phyloP scores from a whole-genome alignment of 2,888 invertebrate species.

The Tachina grossa region DNA sequence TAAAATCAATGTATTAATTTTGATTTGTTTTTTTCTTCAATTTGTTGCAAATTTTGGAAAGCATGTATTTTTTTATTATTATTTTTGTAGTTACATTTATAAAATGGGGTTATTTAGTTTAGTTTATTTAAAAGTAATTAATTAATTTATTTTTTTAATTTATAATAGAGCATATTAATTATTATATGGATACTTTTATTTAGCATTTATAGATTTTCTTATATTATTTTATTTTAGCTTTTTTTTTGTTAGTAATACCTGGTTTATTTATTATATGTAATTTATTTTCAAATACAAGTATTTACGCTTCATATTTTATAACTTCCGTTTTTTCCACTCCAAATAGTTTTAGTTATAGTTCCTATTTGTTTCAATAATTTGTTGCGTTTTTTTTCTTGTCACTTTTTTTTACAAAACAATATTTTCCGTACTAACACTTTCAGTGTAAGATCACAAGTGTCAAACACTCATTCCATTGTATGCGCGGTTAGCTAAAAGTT shows the following conservation, averaged over 20 bases:
- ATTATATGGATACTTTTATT: no score
- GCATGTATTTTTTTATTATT: neutral
- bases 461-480: constrained; percentile 69
- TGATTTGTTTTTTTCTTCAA: neutral
- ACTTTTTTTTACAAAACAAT: constrained; percentile 32
- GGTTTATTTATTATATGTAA: neutral
- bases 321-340: constrained; percentile 42
- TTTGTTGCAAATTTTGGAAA: constrained; percentile 4
- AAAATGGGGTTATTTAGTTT: constrained; percentile 2
- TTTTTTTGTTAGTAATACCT: no score
- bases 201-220: neutral
- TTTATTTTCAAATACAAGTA: neutral
- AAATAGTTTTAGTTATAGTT: constrained; percentile 39
- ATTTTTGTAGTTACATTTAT: constrained; percentile 34
- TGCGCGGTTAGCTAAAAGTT: constrained; percentile 69
- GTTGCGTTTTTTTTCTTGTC: constrained; percentile 17
- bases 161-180: neutral
- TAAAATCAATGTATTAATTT: constrained; percentile 42
- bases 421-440: constrained; percentile 69
- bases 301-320: neutral
- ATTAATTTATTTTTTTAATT: neutral
- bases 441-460: constrained; percentile 71
- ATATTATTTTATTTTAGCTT: no score
- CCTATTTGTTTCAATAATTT: constrained; percentile 35
- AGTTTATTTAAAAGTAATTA: neutral